phyloP scores from a whole-genome alignment of 1,140 invertebrate species.

The Trypoxylus dichotomus region DNA sequence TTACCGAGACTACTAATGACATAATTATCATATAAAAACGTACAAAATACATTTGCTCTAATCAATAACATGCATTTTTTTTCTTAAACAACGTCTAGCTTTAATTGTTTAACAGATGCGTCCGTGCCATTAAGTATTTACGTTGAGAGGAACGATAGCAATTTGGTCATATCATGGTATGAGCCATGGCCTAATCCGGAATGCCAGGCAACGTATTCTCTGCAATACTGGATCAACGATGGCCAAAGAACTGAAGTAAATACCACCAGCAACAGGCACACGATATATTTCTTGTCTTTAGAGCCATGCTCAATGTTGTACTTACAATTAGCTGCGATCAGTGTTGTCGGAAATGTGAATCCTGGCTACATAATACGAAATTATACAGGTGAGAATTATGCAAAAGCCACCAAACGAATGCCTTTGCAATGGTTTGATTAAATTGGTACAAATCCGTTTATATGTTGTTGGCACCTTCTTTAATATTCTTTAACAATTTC shows the following conservation, averaged over 20 bases:
- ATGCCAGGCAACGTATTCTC: neutral
- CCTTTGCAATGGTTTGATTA: neutral
- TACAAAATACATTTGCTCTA: too few species aligned
- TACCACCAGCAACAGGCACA: neutral
- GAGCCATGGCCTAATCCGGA: neutral
- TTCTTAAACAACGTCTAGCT: too few species aligned
- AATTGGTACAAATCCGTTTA: too few species aligned
- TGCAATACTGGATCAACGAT: neutral
- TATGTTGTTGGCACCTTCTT: too few species aligned
- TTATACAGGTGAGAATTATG: neutral
- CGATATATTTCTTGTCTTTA: neutral
- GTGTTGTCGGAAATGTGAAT: neutral
- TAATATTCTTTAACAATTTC: too few species aligned
- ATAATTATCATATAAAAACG: too few species aligned
- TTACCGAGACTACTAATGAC: too few species aligned
- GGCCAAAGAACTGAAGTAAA: neutral
- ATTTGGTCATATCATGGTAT: neutral
- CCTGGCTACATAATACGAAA: neutral
- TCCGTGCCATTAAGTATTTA: too few species aligned
- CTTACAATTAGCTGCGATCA: neutral
- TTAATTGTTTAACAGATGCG: too few species aligned
- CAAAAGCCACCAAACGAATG: neutral
- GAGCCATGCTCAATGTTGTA: neutral
- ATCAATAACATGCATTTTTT: too few species aligned
- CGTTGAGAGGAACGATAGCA: too few species aligned